phyloP scores from a whole-genome alignment of 2,888 invertebrate species.

The Mycalesis mineus region DNA sequence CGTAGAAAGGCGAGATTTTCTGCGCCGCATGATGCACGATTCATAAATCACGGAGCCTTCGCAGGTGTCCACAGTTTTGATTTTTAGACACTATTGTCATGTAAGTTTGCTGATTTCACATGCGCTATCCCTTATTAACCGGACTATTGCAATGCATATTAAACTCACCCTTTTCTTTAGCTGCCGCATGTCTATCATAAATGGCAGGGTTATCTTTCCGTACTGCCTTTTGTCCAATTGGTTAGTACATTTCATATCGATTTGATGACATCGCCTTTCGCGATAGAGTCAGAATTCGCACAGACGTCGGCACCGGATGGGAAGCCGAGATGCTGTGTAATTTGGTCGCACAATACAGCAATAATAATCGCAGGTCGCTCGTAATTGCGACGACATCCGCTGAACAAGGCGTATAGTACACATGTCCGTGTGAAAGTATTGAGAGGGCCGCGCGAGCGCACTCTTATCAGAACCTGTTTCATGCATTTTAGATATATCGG shows the following conservation, averaged over 20 bases:
- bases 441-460: slow-evolving; percentile 50
- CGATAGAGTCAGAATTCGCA: slow-evolving; percentile 28
- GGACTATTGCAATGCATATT: slow-evolving; percentile 40
- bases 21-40: slow-evolving; percentile 46
- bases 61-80: slow-evolving; percentile 56
- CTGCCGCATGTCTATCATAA: slow-evolving; percentile 9
- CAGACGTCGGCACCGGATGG: slow-evolving; percentile 56
- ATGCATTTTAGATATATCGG: slow-evolving; percentile 50
- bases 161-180: slow-evolving; percentile 26
- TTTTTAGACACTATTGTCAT: slow-evolving; percentile 47
- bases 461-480: slow-evolving; percentile 62
- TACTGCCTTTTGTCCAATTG: slow-evolving; percentile 10
- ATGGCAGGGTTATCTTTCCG: slow-evolving; percentile 12
- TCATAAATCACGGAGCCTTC: slow-evolving; percentile 57
- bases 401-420: slow-evolving; percentile 46
- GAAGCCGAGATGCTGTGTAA: slow-evolving; percentile 70
- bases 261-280: slow-evolving; percentile 19
- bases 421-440: slow-evolving; percentile 71
- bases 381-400: slow-evolving; percentile 75
- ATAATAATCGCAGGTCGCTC: slow-evolving; percentile 67
- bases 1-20: slow-evolving; percentile 60
- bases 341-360: slow-evolving; percentile 72
- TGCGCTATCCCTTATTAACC: slow-evolving; percentile 56
- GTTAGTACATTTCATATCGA: slow-evolving; percentile 10
- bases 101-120: slow-evolving; percentile 46